Evolutionary conservation across 2,888 invertebrate genomes (phyloP), one percentile per base, ranked within the genome.

Genomic region (Itoplectis maculator): DNA sequence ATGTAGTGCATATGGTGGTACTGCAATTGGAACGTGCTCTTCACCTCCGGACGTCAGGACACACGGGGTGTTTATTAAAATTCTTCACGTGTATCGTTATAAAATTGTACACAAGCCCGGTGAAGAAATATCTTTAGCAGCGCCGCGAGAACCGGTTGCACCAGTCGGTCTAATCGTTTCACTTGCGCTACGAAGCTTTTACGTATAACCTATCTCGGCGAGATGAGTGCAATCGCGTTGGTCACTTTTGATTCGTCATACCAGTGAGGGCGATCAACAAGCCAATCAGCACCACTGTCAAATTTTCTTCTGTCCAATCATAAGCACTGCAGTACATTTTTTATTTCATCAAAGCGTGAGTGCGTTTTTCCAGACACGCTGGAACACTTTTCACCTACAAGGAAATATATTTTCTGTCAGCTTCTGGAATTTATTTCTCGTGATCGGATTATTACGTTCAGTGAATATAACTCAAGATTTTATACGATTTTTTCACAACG

Each of bases 11-110:
- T 20, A 61, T 2, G n/a, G n/a, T 37, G 15, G 47, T 37, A 35
- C 66, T 54, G 66, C 72, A 79, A 56, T 73, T 68, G 56, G 56
- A 81, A 77, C 81, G 73, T 77, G 76, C 72, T 81, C 76, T 81
- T 81, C 66, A 81, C 65, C 80, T 81, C 70, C 47, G 79, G 68
- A 70, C 45, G 45, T 61, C 18, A 11, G 15, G 15, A 61, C 13
- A 11, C 13, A 37, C 45, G 5, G 47, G 15, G 51, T 18, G 35
- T 35, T 77, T 68, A 81, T 77, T 76, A 77, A 81, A 68, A 81
- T 77, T 73, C 77, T 69, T 68, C 11, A 37, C n/a, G 23, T 42
- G 61, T 51, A 11, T 59, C 45, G 47, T 73, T 73, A 73, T 73
- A 54, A 72, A 81, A 68, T 73, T 69, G 72, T 77, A 45, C 45